A percentile compares a stretch with the other conserved stretches of the same genome.
These are phyloP conservation scores for Palloptera scutellata DNA, from an alignment of 2,888 invertebrate species.

Conservation along the genomic window DNA sequence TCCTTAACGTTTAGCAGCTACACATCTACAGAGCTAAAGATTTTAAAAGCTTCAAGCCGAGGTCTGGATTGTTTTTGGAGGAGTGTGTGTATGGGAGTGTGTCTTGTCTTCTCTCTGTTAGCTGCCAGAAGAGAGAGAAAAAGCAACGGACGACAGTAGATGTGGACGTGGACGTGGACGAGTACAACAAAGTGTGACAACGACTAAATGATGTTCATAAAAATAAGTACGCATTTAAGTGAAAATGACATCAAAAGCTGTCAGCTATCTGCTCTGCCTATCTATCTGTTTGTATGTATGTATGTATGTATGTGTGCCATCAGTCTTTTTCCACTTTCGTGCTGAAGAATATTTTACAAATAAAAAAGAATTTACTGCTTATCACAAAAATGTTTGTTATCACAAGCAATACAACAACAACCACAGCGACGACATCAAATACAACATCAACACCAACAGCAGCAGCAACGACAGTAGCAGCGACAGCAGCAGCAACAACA, in stretches of 20 bases:
- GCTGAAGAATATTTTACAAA: neutral
- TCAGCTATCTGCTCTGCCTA: neutral
- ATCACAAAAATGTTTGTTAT: constrained; percentile 8
- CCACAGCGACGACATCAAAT: neutral
- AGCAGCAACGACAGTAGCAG: too few species aligned
- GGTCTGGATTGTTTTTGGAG: too few species aligned
- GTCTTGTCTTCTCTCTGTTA: too few species aligned
- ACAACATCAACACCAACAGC: constrained; percentile 9
- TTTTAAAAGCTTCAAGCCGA: too few species aligned
- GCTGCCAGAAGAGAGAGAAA: too few species aligned
- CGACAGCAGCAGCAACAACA: neutral
- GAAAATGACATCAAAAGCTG: neutral
- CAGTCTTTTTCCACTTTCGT: neutral
- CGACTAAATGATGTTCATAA: neutral
- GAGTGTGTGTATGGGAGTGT: too few species aligned
- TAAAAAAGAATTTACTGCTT: neutral
- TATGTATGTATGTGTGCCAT: too few species aligned
- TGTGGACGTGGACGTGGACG: neutral
- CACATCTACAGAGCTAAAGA: neutral
- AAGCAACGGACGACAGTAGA: too few species aligned
- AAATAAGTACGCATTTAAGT: neutral
- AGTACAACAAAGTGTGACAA: neutral
- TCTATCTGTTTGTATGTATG: too few species aligned
- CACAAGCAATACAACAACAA: constrained; percentile 10
- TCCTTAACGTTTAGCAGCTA: neutral